phyloP scores from a whole-genome alignment of 2,888 invertebrate genomes.

The Drosophila aldrichi region DNA sequence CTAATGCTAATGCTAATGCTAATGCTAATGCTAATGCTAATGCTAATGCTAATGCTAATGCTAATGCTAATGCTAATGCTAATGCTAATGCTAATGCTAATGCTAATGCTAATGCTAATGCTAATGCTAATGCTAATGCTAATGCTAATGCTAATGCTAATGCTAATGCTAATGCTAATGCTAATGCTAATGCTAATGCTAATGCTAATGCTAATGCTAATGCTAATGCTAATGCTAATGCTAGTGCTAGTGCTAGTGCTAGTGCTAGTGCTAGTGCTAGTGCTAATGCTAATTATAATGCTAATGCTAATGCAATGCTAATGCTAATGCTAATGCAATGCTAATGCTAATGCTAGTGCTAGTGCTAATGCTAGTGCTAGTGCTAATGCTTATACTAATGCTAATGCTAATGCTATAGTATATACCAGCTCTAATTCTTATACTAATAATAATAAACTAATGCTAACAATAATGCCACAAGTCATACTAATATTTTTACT shows the following conservation, averaged over 20 bases:
- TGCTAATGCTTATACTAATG: background rate
- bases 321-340: background rate
- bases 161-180: no score
- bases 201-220: background rate
- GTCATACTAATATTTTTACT: background rate
- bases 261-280: background rate
- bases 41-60: no score
- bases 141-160: background rate
- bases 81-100: background rate
- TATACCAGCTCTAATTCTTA: background rate
- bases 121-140: background rate
- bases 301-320: no score
- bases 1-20: no score
- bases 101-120: background rate
- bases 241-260: background rate
- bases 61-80: no score
- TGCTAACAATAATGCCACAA: background rate
- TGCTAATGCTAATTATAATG: background rate
- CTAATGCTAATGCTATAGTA: background rate
- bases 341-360: background rate
- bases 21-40: no score
- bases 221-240: background rate
- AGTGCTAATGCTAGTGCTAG: no score
- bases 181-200: no score
- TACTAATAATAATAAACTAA: background rate